phyloP scores from a whole-genome alignment of 2,888 invertebrate species.

The Hypena proboscidalis region DNA sequence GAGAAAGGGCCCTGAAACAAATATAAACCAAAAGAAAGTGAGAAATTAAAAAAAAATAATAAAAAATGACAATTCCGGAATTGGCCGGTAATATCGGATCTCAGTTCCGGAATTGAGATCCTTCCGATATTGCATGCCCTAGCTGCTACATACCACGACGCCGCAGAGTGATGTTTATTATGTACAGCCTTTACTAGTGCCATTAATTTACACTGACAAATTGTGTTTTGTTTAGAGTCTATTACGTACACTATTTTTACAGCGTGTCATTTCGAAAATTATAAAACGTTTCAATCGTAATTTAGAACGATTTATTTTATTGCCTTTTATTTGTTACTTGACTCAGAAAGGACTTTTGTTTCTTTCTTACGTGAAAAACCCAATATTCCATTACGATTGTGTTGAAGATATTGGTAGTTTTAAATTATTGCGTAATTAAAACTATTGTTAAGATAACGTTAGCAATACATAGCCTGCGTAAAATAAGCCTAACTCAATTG shows the following conservation, averaged over 20 bases:
- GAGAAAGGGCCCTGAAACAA: too few relatives aligned
- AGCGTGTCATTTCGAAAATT: slow-evolving; percentile 8
- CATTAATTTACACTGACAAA: slow-evolving; percentile 29
- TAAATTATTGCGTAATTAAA: slow-evolving; percentile 3
- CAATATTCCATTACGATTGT: neutral
- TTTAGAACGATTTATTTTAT: slow-evolving; percentile 16
- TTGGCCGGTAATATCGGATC: too few relatives aligned
- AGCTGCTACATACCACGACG: too few relatives aligned
- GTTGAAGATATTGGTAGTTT: neutral
- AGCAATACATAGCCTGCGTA: slow-evolving; percentile 3
- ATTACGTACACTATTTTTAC: slow-evolving; percentile 14
- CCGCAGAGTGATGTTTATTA: slow-evolving; percentile 50
- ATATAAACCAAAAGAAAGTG: too few relatives aligned
- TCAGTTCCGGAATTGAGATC: too few relatives aligned
- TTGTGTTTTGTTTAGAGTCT: slow-evolving; percentile 14
- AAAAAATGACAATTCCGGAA: too few relatives aligned
- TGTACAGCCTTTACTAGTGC: slow-evolving; percentile 37
- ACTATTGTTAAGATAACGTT: slow-evolving; percentile 4
- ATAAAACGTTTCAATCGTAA: slow-evolving; percentile 22
- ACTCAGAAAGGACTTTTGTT: neutral
- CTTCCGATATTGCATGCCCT: too few relatives aligned
- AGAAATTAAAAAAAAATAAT: too few relatives aligned
- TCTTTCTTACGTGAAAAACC: slow-evolving; percentile 4
- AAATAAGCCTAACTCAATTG: slow-evolving; percentile 14
- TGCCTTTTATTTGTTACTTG: slow-evolving; percentile 7